Evolutionary conservation across 2,113 vertebrate genomes (phyloP), one percentile per base, ranked within the genome.

Genomic region (Macaca mulatta): DNA sequence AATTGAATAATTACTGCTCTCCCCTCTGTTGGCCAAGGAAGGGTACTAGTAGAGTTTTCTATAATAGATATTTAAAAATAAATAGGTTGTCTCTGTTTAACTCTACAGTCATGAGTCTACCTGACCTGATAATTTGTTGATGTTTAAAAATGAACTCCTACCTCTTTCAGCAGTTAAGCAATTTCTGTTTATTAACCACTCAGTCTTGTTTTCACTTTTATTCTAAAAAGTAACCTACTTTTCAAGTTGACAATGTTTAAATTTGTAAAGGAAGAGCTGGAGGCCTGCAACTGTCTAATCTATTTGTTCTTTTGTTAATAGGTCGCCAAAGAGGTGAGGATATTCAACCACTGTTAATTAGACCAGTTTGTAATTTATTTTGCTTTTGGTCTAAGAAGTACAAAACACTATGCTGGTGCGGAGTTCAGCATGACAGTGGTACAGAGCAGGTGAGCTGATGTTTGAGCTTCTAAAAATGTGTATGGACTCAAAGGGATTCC

Each of bases 311-410:
- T 94, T 94, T 27, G 57, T 96, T 89, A 92, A 81, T 79, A 99
- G 99, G 99, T 75, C 97, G 55, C 5, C 97, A 45, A 22, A 98
- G 97, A 70, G 98, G 98, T 64, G 93, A 98, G 82, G 97, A 99
- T 35, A 94, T 99, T 91, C 98, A 98, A 18, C 99, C 99, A 2
- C 75, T 96, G n/a, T 93, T 99, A 93, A 98, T 99, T 94, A 98
- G 98, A 32, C 99, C 99, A 1, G 89, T 99, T 50, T 99, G 99
- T 93, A 98, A 99, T 79, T 72, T 98, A 20, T 98, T 99, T 94
- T 99, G 99, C 95, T 99, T 99, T 97, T 99, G 99, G 98, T 99
- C 98, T 7, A 32, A 98, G 55, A 98, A 98, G 85, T 99, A 98
- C 90, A 99, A 98, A 98, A 93, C 86, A 35, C 74, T 98, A 55